Evolutionary conservation across 2,888 invertebrate genomes (phyloP).

Genomic region (Oscheius myriophilus): DNA sequence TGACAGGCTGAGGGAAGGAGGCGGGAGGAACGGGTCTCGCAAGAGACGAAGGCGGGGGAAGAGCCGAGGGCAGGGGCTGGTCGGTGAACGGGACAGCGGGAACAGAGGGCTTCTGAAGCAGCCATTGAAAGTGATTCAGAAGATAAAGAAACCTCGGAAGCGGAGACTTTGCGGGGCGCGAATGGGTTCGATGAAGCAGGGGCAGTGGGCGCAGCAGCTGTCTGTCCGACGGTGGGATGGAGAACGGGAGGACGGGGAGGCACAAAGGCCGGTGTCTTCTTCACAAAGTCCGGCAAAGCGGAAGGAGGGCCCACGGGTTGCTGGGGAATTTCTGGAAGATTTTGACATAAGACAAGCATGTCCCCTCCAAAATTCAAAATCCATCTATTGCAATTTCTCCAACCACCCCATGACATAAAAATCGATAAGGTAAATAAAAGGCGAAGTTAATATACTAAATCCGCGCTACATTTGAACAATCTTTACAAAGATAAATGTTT

Average conservation of each 20-base stretch:
- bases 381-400: too few relatives aligned
- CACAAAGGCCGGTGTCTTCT: constrained; percentile 3
- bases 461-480: too few relatives aligned
- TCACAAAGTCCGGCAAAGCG: constrained; percentile 13
- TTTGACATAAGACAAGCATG: not conserved
- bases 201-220: not conserved
- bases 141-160: not conserved
- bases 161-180: constrained; percentile 3
- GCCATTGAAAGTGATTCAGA: not conserved
- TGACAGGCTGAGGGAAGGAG: too few relatives aligned
- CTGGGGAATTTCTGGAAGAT: not conserved
- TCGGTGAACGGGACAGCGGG: not conserved
- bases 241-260: constrained; percentile 27
- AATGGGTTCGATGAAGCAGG: constrained; percentile 10
- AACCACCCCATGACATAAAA: too few relatives aligned
- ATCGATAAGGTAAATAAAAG: too few relatives aligned
- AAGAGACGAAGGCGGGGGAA: not conserved
- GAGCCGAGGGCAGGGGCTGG: not conserved
- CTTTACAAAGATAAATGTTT: too few relatives aligned
- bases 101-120: constrained; percentile 3
- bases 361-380: not conserved
- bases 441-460: too few relatives aligned
- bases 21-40: not conserved
- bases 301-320: constrained; percentile 3
- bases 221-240: constrained; percentile 1